phyloP scores from a whole-genome alignment of 2,113 vertebrate genomes.

The Xiphorhynchus elegans region DNA sequence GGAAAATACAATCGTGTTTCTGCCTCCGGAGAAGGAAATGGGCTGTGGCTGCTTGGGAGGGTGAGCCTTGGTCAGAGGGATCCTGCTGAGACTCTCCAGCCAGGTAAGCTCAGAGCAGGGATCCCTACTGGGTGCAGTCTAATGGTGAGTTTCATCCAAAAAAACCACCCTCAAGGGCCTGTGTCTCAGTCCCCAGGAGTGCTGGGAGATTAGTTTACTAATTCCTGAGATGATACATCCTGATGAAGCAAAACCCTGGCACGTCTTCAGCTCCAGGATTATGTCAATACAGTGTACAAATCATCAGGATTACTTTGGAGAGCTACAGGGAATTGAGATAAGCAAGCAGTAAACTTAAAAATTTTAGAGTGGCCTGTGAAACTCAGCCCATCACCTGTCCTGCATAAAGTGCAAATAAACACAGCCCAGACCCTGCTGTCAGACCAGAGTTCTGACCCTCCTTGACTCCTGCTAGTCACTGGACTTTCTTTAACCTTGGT shows the following conservation, averaged over 20 bases:
- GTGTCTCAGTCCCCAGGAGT: not conserved
- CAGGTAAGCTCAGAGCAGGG: too few relatives aligned
- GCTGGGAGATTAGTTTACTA: not conserved
- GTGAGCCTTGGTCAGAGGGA: not conserved
- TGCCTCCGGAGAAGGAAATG: not conserved
- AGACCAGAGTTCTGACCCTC: rapidly evolving
- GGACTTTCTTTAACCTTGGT: not conserved
- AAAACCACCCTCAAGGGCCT: not conserved
- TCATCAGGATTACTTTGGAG: not conserved
- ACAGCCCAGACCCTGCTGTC: not conserved
- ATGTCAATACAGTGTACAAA: not conserved
- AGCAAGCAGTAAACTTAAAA: not conserved
- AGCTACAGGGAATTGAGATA: not conserved
- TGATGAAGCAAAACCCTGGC: rapidly evolving
- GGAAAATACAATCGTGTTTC: not conserved
- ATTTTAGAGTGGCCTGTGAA: not conserved
- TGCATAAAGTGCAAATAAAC: not conserved
- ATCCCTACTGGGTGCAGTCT: rapidly evolving
- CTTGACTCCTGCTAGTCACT: not conserved
- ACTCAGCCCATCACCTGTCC: not conserved
- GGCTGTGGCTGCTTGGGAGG: rapidly evolving
- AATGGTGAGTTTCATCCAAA: not conserved
- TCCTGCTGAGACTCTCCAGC: not conserved
- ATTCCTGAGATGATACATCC: not conserved
- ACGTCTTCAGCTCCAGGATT: not conserved